A percentile compares a stretch with the other conserved stretches of the same genome.
Conservation (phyloP, 1,140 invertebrate species). For the Hirudo medicinalis region DNA sequence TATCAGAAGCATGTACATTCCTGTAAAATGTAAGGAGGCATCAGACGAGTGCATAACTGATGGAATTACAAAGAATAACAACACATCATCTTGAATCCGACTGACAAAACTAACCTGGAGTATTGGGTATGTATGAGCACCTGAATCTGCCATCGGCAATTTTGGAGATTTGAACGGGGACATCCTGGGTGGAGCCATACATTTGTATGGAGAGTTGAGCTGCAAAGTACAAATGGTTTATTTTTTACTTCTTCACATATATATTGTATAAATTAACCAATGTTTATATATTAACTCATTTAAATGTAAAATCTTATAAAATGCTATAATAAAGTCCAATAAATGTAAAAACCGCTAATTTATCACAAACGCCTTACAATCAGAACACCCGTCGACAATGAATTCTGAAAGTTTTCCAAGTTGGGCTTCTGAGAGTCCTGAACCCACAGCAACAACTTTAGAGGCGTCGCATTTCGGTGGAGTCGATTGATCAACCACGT, state of each 20-base stretch:
- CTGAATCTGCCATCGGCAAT: slow-evolving; percentile 3
- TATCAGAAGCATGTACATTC: slow-evolving; percentile 65
- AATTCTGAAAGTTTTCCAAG: slow-evolving; percentile 81
- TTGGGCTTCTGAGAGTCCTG: slow-evolving; percentile 72
- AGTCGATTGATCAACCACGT: background rate
- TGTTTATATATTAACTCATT: no score
- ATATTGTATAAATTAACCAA: no score
- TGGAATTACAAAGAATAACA: no score
- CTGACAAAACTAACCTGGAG: background rate
- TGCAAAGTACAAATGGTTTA: background rate
- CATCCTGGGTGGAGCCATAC: background rate
- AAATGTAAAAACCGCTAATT: no score
- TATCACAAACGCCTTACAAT: background rate
- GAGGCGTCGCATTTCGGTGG: slow-evolving; percentile 26
- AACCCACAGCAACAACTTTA: slow-evolving; percentile 56
- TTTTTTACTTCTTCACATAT: no score
- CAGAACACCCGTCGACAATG: slow-evolving; percentile 65
- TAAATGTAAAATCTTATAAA: no score
- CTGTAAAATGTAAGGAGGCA: slow-evolving; percentile 25
- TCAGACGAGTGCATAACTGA: no score
- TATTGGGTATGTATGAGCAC: background rate
- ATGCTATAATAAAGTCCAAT: no score
- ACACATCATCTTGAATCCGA: background rate
- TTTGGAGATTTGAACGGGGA: background rate
- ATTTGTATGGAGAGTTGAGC: background rate